Base-by-base conservation (phyloP, 2,113 vertebrate genomes). In the Nothobranchius furzeri region DNA sequence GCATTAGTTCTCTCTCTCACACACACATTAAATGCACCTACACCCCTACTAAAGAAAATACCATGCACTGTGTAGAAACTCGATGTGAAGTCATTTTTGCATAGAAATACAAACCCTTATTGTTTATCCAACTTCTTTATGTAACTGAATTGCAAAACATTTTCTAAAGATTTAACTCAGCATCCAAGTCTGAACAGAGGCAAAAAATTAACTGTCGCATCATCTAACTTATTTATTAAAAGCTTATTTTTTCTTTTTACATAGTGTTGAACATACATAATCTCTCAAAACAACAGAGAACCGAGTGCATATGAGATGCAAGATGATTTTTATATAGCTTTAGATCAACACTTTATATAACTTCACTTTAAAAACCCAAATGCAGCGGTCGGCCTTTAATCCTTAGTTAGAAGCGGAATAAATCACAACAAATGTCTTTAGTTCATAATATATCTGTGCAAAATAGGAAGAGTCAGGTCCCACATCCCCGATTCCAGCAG, bases 181-280 rank as follows among this genome's bases (percentile, higher is more conserved):
- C 30, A 30, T 30, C 30, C 4, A 3, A 30, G 30, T 30, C 3
- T 30, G 30, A 30, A 30, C 30, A 45, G 43, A 12, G 43, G 12
- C 12, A 20, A 2, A 50, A 50, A 50, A 12, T 24, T 6, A 6
- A 25, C 50, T 3, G 8, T 13, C 15, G 67, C 15, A 8, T 76
- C 46, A 58, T 71, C 55, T 55, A 68, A 76, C 47, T 71, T 0
- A 1, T 89, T 90, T 90, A 90, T 86, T 90, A 90, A 89, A 89
- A 89, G 78, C 7, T 40, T 51, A 36, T 42, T 46, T 37, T 77
- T 20, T 67, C 60, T 84, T 77, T 88, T 72, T 83, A 90, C 84
- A 91, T 82, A 79, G 65, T 85, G 82, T 85, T 88, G 91, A 87
- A 90, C 90, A 89, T 81, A 90, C 90, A 89, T 81, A 89, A 81